Evolutionary conservation across 2,888 invertebrate genomes (phyloP).

Genomic region (Philereme vetulata): DNA sequence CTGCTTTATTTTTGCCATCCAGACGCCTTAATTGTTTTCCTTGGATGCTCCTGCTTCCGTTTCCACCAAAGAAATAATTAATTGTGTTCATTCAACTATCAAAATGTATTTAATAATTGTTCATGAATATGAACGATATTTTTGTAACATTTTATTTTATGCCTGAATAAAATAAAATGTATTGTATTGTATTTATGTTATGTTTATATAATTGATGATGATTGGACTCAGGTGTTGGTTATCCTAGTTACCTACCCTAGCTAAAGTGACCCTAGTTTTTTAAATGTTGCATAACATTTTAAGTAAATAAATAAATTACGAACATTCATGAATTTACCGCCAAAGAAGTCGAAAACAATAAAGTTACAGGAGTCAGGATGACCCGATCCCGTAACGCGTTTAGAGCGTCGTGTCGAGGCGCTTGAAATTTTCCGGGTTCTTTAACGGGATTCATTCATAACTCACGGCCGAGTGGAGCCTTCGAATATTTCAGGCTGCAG

Average conservation of each 20-base stretch:
- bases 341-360: constrained; percentile 33
- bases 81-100: constrained; percentile 9
- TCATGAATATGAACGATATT: neutral
- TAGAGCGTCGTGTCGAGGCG: constrained; percentile 56
- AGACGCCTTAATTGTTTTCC: constrained; percentile 27
- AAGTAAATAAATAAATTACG: neutral
- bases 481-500: constrained; percentile 81
- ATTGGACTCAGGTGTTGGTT: too few species aligned
- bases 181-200: too few species aligned
- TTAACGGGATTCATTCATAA: constrained; percentile 83
- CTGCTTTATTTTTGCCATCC: constrained; percentile 24
- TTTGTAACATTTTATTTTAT: neutral
- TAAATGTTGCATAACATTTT: too few species aligned
- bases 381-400: constrained; percentile 44
- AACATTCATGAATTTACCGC: neutral
- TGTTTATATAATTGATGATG: too few species aligned
- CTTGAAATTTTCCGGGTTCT: constrained; percentile 82
- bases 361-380: constrained; percentile 33
- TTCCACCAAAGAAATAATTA: constrained; percentile 8
- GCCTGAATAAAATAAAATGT: too few species aligned
- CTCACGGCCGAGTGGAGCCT: constrained; percentile 81
- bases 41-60: constrained; percentile 13
- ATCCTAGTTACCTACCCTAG: too few species aligned
- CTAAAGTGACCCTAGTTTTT: too few species aligned
- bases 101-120: neutral